Evolutionary conservation across 1,140 invertebrate species (phyloP).

Genomic region (Thaumetopoea pityocampa): DNA sequence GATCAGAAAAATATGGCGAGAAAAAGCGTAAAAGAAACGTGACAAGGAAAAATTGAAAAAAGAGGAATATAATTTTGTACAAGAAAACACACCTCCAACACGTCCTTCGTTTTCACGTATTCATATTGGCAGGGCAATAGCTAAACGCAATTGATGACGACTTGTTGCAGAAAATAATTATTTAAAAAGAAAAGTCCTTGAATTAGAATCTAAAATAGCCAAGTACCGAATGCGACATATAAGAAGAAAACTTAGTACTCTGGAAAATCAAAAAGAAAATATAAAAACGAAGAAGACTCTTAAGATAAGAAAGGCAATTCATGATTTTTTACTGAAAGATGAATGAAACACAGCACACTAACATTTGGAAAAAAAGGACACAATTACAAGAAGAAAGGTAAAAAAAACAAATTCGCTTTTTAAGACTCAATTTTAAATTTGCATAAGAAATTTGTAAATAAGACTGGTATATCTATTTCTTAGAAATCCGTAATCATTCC

Average conservation of each 20-base stretch:
- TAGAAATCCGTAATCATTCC: too few species aligned
- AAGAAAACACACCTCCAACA: slow-evolving; percentile 2
- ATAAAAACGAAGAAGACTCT: not conserved
- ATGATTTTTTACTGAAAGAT: slow-evolving; percentile 7
- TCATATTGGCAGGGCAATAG: not conserved
- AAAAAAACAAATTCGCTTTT: slow-evolving; percentile 21
- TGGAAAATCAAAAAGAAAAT: slow-evolving; percentile 1
- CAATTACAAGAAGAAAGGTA: slow-evolving; percentile 18
- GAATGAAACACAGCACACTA: slow-evolving; percentile 7
- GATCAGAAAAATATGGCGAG: slow-evolving; percentile 26
- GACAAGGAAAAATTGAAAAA: slow-evolving; percentile 4
- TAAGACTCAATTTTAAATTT: slow-evolving; percentile 19
- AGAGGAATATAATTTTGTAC: not conserved
- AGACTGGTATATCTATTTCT: slow-evolving; percentile 15
- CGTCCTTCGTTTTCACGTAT: slow-evolving; percentile 2
- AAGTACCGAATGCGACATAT: not conserved
- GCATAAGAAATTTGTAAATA: slow-evolving; percentile 18
- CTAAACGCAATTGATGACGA: not conserved
- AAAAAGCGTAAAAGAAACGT: slow-evolving; percentile 18
- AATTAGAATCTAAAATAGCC: not conserved
- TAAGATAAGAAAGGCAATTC: not conserved
- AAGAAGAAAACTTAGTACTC: too few species aligned
- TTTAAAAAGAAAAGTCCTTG: not conserved
- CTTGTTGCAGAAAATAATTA: not conserved
- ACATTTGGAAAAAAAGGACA: slow-evolving; percentile 19